These are phyloP conservation scores for Gallinago media DNA, from an alignment of 2,113 vertebrate species.

Conservation along the genomic window DNA sequence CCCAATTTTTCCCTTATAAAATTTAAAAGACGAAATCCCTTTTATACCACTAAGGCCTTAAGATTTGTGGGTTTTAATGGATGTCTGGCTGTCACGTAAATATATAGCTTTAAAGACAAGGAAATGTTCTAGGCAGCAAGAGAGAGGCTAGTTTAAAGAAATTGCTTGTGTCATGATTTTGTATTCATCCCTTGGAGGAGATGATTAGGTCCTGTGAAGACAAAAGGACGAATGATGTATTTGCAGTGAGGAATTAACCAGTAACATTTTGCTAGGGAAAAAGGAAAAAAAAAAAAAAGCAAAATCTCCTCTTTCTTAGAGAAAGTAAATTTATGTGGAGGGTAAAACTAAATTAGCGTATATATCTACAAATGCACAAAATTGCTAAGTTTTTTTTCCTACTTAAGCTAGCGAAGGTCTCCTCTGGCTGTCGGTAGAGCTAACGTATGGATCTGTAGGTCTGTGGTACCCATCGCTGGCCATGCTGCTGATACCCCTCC, in stretches of 20 bases:
- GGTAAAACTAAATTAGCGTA: neutral
- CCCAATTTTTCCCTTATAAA: neutral
- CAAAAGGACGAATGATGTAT: neutral
- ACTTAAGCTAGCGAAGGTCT: neutral
- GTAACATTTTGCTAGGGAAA: neutral
- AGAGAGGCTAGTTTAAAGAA: constrained; percentile 8
- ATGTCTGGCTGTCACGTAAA: constrained; percentile 26
- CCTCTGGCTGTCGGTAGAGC: neutral
- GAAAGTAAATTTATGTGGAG: neutral
- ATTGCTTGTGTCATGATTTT: constrained; percentile 6
- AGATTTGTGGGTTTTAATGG: constrained; percentile 17
- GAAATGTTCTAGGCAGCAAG: neutral
- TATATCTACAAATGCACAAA: neutral
- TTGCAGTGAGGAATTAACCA: neutral
- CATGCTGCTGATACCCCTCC: neutral
- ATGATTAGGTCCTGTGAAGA: constrained; percentile 39
- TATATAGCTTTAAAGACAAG: neutral
- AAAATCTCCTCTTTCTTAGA: neutral
- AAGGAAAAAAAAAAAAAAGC: neutral
- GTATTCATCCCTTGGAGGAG: neutral
- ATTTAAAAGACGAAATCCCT: neutral
- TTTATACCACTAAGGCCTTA: neutral
- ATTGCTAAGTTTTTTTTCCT: neutral
- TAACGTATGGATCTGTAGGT: neutral
- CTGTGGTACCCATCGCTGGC: neutral